Conservation (phyloP, 2,888 invertebrate genomes). For the Malachius bipustulatus region DNA sequence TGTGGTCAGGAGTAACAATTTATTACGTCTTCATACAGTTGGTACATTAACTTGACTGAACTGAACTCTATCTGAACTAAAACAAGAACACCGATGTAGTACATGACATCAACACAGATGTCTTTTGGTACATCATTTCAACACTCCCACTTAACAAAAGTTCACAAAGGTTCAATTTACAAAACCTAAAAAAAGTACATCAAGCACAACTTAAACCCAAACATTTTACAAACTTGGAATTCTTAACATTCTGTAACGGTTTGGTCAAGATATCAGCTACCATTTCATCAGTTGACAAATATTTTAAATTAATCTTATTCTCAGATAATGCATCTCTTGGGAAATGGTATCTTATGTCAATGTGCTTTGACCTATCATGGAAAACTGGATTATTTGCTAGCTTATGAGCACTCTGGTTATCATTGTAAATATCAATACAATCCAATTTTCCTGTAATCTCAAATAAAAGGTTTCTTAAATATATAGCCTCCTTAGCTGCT, state of each 20-base stretch:
- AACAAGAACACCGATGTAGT: too few relatives aligned
- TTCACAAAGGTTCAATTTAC: constrained; percentile 4
- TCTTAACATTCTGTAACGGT: constrained; percentile 8
- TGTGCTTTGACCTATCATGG: constrained; percentile 18
- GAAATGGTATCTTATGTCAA: constrained; percentile 19
- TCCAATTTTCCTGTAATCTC: constrained; percentile 12
- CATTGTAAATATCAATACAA: constrained; percentile 13
- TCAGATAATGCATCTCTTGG: constrained; percentile 12
- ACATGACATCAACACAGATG: too few relatives aligned
- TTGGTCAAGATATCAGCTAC: constrained; percentile 17
- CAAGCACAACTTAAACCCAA: constrained; percentile 2
- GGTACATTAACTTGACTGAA: too few relatives aligned
- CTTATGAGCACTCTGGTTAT: constrained; percentile 19
- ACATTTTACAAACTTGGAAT: constrained; percentile 6
- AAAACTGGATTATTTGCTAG: constrained; percentile 15
- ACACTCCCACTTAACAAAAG: constrained; percentile 9
- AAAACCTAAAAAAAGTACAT: constrained; percentile 2
- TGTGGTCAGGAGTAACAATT: too few relatives aligned
- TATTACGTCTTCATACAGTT: too few relatives aligned
- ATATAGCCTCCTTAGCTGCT: constrained; percentile 21
- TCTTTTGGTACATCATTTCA: too few relatives aligned
- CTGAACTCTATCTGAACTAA: too few relatives aligned
- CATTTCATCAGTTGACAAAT: constrained; percentile 16
- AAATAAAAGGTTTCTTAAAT: constrained; percentile 14
- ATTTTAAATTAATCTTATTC: constrained; percentile 10